Evolutionary conservation across 2,113 vertebrate genomes (phyloP).

Genomic region (Eolophus roseicapilla): DNA sequence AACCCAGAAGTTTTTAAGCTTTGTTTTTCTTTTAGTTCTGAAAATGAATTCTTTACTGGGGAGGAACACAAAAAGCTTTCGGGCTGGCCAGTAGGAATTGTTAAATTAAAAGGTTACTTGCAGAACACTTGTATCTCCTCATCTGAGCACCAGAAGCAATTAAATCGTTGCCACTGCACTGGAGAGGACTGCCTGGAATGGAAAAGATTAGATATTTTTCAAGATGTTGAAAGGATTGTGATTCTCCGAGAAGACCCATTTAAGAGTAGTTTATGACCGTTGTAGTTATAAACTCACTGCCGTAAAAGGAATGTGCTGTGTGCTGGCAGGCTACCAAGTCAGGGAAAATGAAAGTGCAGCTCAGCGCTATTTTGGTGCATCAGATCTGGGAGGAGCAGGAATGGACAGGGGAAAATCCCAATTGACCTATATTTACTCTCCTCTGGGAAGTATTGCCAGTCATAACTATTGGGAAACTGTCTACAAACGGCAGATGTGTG

Average conservation of each 20-base stretch:
- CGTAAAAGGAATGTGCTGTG: constrained; percentile 23
- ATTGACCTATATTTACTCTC: not conserved
- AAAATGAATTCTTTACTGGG: not conserved
- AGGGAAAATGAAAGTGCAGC: constrained; percentile 2
- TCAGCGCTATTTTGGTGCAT: not conserved
- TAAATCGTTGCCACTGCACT: not conserved
- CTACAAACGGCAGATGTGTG: not conserved
- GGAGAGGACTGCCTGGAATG: constrained; percentile 1
- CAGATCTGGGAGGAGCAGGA: not conserved
- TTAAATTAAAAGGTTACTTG: constrained; percentile 52
- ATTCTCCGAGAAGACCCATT: constrained; percentile 33
- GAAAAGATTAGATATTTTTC: constrained; percentile 35
- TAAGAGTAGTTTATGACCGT: constrained; percentile 15
- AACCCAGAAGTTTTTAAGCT: not conserved
- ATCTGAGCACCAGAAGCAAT: constrained; percentile 37
- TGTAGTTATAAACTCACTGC: constrained; percentile 32
- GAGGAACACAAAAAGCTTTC: not conserved
- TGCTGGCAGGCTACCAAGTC: constrained; percentile 3
- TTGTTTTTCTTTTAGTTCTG: not conserved
- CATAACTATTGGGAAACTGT: not conserved
- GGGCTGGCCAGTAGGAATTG: not conserved
- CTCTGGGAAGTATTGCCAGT: not conserved
- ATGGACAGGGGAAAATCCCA: not conserved
- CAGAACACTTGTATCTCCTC: constrained; percentile 38
- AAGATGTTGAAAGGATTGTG: constrained; percentile 13